A percentile compares a stretch with the other conserved stretches of the same genome.
These are phyloP conservation scores for Orthonevra nobilis DNA, from an alignment of 2,888 invertebrate species.

Conservation along the genomic window DNA sequence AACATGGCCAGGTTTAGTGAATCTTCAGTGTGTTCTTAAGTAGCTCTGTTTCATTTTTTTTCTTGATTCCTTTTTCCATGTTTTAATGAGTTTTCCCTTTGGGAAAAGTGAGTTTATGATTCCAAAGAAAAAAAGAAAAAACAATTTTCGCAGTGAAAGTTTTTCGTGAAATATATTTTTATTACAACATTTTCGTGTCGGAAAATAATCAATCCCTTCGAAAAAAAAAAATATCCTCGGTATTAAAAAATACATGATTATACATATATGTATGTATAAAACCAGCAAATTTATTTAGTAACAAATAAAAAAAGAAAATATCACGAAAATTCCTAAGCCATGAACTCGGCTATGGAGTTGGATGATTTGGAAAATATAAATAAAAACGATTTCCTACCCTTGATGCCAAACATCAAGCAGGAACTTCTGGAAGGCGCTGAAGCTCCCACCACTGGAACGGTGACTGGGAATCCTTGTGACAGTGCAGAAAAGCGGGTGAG, in stretches of 20 bases:
- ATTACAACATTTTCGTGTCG: slow-evolving; percentile 31
- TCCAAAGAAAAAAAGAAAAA: slow-evolving; percentile 35
- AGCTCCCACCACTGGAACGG: slow-evolving; percentile 72
- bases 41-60: slow-evolving; percentile 19
- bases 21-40: slow-evolving; percentile 22
- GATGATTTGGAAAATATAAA: slow-evolving; percentile 78
- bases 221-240: slow-evolving; percentile 13
- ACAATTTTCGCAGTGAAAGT: slow-evolving; percentile 63
- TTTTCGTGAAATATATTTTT: slow-evolving; percentile 37
- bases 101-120: slow-evolving; percentile 60
- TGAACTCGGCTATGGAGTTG: slow-evolving; percentile 77
- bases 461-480: slow-evolving; percentile 79
- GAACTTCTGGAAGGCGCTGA: slow-evolving; percentile 77
- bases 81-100: slow-evolving; percentile 60
- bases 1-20: slow-evolving; percentile 2
- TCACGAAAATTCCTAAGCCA: slow-evolving; percentile 57
- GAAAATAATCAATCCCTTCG: slow-evolving; percentile 2
- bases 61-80: slow-evolving; percentile 39
- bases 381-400: slow-evolving; percentile 79
- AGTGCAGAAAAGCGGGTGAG: slow-evolving; percentile 80
- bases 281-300: slow-evolving; percentile 44
- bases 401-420: slow-evolving; percentile 79
- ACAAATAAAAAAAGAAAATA: slow-evolving; percentile 16
- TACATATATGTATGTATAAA: slow-evolving; percentile 36
- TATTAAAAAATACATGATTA: slow-evolving; percentile 17